Base-by-base conservation (phyloP, 2,797 vertebrate genomes). In the Tachyglossus aculeatus region DNA sequence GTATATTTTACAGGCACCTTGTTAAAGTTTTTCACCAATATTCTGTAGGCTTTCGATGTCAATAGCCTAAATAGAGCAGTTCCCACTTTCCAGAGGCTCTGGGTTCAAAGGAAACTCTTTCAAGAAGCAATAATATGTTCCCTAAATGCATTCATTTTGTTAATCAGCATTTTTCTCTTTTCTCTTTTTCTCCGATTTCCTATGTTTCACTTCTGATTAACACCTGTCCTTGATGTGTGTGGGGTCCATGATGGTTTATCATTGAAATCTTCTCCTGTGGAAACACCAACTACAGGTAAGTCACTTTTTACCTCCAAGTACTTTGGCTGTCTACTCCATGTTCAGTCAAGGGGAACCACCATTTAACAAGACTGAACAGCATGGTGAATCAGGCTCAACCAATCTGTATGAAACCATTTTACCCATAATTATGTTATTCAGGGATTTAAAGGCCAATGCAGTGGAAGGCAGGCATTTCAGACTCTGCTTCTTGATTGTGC, bases 241-340 rank as follows among this genome's bases (percentile, higher is more conserved):
- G 50, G 51, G 77, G 21, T 32, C 74, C 66, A 73, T 72, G 41
- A 0, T 31, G 74, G 40, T 38, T 74, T 43, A 22, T 77, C 48
- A 34, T 6, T 57, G 21, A 66, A 73, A 71, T 72, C 34, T 43
- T 18, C 54, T 45, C n/a, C 18, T 74, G 37, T 78, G 84, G 47
- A 59, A 78, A 79, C 67, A 58, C 56, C 78, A 60, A 36, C 45
- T 62, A 52, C 45, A 86, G 92, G 90, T 88, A 92, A 90, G 89
- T 48, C 45, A 34, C 6, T 12, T 45, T 72, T 21, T 47, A 74
- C 27, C 27, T 22, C 9, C 2, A 32, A 63, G 22, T 22, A 24
- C 1, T 0, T 43, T 14, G 15, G 41, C 41, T 41, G 16, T 68
- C 66, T 33, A 41, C 4, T 51, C 22, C 63, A 19, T 36, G n/a